These are phyloP conservation scores for Himalopsyche anomala DNA, from an alignment of 2,888 invertebrate species.

Conservation along the genomic window DNA sequence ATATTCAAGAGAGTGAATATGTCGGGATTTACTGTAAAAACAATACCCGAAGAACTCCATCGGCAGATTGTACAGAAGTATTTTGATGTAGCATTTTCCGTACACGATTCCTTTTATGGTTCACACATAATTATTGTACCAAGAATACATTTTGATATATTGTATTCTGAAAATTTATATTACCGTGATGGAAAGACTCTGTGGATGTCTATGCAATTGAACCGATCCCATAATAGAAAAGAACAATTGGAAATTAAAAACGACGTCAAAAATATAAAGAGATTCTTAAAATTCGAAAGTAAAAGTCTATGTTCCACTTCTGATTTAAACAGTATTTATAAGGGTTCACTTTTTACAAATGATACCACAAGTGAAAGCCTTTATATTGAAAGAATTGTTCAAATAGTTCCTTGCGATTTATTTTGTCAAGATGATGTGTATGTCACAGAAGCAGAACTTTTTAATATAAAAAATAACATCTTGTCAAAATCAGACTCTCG, in stretches of 20 bases:
- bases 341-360: neutral
- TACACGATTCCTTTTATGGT: neutral
- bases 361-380: neutral
- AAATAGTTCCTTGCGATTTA: conserved; percentile 57
- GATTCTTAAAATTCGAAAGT: conserved; percentile 19
- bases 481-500: conserved; percentile 12
- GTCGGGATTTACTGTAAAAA: conserved; percentile 55
- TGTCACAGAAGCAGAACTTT: conserved; percentile 56
- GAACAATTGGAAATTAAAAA: conserved; percentile 32
- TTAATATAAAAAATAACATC: conserved; percentile 57
- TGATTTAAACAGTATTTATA: neutral
- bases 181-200: conserved; percentile 74
- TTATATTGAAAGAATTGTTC: conserved; percentile 60
- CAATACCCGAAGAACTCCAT: conserved; percentile 60
- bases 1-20: conserved; percentile 48
- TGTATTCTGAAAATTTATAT: conserved; percentile 74
- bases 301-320: neutral
- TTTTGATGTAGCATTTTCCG: neutral
- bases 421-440: conserved; percentile 47
- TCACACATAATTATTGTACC: conserved; percentile 61
- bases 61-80: conserved; percentile 43
- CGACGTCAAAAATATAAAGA: conserved; percentile 48
- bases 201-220: conserved; percentile 71
- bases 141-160: conserved; percentile 69
- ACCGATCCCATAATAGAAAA: neutral